Conservation (phyloP, 2,797 vertebrate genomes). For the Arctocebus calabarensis region DNA sequence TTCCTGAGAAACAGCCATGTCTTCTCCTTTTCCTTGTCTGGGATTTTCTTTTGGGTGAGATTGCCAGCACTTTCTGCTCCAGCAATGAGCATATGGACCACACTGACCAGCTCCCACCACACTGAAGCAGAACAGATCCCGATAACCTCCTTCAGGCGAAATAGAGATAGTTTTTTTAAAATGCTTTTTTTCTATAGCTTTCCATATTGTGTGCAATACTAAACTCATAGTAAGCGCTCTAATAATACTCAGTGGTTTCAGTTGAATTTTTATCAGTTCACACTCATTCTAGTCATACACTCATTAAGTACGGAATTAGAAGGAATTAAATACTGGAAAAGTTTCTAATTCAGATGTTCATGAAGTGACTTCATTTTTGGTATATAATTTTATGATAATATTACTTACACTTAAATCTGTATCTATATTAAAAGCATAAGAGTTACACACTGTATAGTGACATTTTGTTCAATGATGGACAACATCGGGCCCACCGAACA, state of each 20-base stretch:
- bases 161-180: neutral
- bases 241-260: neutral
- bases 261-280: constrained; percentile 15
- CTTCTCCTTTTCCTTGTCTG: no score
- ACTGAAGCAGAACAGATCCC: no score
- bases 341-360: constrained; percentile 50
- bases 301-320: neutral
- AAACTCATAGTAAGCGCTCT: constrained; percentile 20
- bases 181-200: constrained; percentile 24
- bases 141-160: no score
- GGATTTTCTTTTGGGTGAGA: no score
- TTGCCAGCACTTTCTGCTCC: no score
- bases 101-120: no score
- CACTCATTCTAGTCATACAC: neutral
- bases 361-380: constrained; percentile 41
- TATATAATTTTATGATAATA: constrained; percentile 47
- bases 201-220: neutral
- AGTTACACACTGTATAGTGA: neutral
- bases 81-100: no score
- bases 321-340: constrained; percentile 8
- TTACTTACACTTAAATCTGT: constrained; percentile 40
- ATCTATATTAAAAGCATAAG: neutral
- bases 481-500: no score
- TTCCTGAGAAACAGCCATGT: no score
- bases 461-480: neutral